Evolutionary conservation across 2,113 vertebrate genomes (phyloP).

Genomic region (Drymodes brunneopygia): DNA sequence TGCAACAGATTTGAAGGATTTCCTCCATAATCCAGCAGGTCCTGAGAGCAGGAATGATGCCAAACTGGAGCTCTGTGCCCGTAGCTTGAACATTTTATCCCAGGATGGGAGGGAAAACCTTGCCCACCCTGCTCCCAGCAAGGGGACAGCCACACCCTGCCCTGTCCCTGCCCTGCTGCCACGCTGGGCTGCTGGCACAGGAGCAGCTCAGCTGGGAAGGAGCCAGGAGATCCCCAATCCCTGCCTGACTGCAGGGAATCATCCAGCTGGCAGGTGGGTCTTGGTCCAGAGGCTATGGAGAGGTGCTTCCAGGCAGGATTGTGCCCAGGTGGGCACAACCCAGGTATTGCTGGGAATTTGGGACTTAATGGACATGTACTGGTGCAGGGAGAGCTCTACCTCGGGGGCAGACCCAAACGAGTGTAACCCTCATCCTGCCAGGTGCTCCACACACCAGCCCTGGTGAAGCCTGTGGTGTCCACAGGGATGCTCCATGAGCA

Average conservation of each 20-base stretch:
- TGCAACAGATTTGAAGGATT: neutral
- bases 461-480: neutral
- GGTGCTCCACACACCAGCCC: neutral
- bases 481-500: neutral
- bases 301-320: neutral
- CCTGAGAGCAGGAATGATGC: fast-evolving
- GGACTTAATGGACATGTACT: neutral
- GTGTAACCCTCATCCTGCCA: neutral
- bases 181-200: neutral
- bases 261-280: neutral
- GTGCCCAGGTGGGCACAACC: neutral
- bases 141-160: neutral
- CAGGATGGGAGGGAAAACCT: neutral
- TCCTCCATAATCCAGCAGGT: neutral
- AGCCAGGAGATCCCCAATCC: neutral
- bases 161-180: neutral
- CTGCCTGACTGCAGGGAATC: neutral
- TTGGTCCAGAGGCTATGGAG: neutral
- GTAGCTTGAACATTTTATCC: neutral
- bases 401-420: fast-evolving
- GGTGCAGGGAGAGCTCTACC: neutral
- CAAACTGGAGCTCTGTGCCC: fast-evolving
- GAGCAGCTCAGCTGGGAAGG: neutral
- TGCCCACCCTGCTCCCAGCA: neutral
- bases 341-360: neutral